These are phyloP conservation scores for Petrocephalus sullivani DNA, from an alignment of 2,797 vertebrate species.

Conservation along the genomic window DNA sequence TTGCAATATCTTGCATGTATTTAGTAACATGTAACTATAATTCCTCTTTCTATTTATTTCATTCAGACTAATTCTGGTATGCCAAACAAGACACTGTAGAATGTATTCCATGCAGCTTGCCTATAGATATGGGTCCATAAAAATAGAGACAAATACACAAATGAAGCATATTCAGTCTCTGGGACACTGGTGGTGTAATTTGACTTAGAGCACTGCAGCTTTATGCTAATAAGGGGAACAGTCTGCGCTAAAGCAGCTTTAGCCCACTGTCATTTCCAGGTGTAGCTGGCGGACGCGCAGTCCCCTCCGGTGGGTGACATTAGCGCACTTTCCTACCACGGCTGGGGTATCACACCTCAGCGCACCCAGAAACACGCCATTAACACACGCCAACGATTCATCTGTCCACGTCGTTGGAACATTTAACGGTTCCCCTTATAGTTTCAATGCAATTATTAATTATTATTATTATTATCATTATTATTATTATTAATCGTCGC, in stretches of 20 bases:
- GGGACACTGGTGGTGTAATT: constrained; percentile 71
- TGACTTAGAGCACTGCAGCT: constrained; percentile 85
- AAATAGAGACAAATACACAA: not conserved
- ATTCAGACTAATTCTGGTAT: not conserved
- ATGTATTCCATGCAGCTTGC: not conserved
- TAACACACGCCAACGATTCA: not conserved
- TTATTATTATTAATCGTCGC: not conserved
- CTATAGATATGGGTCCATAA: not conserved
- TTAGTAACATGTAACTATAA: not conserved
- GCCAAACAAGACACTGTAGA: not conserved
- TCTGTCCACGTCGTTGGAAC: not conserved
- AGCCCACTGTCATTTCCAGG: constrained; percentile 59
- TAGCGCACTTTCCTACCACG: not conserved
- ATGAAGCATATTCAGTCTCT: constrained; percentile 40
- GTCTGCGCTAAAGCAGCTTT: constrained; percentile 74
- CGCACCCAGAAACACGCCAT: not conserved
- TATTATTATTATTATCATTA: no score
- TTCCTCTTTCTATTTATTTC: not conserved
- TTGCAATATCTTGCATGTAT: not conserved
- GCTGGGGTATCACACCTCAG: not conserved
- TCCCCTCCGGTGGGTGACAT: not conserved
- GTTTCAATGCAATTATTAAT: not conserved
- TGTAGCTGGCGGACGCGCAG: constrained; percentile 46
- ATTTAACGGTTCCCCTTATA: not conserved
- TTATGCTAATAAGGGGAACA: constrained; percentile 88